A percentile compares a stretch with the other conserved stretches of the same genome.
These are phyloP conservation scores for Dynastes hyllus DNA, from an alignment of 2,888 invertebrate genomes.

Conservation along the genomic window DNA sequence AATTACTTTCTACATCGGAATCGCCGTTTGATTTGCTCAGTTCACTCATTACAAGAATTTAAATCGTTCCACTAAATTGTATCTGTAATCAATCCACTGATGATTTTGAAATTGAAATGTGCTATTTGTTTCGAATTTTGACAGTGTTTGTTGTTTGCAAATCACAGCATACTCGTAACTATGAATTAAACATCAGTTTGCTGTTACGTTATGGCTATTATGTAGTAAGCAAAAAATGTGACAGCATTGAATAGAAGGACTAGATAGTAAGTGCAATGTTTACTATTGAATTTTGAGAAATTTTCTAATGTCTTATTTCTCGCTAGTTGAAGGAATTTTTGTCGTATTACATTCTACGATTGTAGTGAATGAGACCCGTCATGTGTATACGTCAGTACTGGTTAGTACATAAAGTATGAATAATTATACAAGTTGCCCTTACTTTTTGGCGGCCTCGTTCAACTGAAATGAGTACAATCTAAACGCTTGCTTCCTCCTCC, in stretches of 20 bases:
- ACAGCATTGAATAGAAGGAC: neutral
- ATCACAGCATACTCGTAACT: conserved; percentile 38
- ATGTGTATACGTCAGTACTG: neutral
- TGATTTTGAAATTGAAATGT: conserved; percentile 54
- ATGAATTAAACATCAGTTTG: neutral
- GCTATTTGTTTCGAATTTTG: conserved; percentile 52
- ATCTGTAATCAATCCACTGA: conserved; percentile 52
- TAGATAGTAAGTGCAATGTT: too few species aligned
- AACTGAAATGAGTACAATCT: too few species aligned
- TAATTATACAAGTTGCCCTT: too few species aligned
- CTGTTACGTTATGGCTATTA: too few species aligned
- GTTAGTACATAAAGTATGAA: too few species aligned
- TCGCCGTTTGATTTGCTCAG: conserved; percentile 58
- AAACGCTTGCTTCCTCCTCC: too few species aligned
- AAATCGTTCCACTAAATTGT: conserved; percentile 43
- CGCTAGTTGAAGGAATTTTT: too few species aligned
- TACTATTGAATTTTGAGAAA: too few species aligned
- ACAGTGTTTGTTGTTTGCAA: conserved; percentile 47
- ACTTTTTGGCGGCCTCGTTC: too few species aligned
- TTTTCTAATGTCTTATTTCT: too few species aligned
- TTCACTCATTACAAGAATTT: conserved; percentile 57
- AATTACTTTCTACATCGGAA: conserved; percentile 62
- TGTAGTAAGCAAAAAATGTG: neutral
- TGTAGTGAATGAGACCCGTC: neutral
- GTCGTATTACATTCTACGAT: too few species aligned